Conservation (phyloP, 2,888 invertebrate species). For the Pseudeuparius sepicola region DNA sequence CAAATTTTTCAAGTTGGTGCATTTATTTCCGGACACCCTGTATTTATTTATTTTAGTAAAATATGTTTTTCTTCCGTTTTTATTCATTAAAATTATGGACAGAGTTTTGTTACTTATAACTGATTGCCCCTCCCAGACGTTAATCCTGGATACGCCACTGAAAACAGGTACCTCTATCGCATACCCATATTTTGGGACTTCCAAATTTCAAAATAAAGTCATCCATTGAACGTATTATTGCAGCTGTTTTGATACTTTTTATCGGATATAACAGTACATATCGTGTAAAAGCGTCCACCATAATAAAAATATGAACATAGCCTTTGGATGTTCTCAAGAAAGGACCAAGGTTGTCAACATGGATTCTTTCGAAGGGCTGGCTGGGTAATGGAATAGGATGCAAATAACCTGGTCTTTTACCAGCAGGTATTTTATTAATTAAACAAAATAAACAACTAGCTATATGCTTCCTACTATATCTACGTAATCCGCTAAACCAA, state of each 20-base stretch:
- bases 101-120: no score
- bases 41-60: no score
- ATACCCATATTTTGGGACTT: slow-evolving; percentile 20
- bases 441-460: slow-evolving; percentile 18
- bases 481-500: slow-evolving; percentile 20
- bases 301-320: slow-evolving; percentile 15
- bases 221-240: slow-evolving; percentile 15
- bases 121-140: no score
- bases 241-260: slow-evolving; percentile 13
- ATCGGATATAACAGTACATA: slow-evolving; percentile 18
- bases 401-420: slow-evolving; percentile 18
- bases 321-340: slow-evolving; percentile 16
- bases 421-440: slow-evolving; percentile 18
- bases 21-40: no score
- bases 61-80: no score
- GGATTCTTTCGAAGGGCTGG: slow-evolving; percentile 19
- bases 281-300: slow-evolving; percentile 18
- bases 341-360: slow-evolving; percentile 20
- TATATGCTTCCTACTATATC: slow-evolving; percentile 18
- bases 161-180: slow-evolving; percentile 20
- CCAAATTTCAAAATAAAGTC: slow-evolving; percentile 21
- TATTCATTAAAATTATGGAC: no score
- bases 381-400: slow-evolving; percentile 16
- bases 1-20: no score
- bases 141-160: no score